Base-by-base conservation (phyloP, 2,113 vertebrate genomes). In the Abramis brama region DNA sequence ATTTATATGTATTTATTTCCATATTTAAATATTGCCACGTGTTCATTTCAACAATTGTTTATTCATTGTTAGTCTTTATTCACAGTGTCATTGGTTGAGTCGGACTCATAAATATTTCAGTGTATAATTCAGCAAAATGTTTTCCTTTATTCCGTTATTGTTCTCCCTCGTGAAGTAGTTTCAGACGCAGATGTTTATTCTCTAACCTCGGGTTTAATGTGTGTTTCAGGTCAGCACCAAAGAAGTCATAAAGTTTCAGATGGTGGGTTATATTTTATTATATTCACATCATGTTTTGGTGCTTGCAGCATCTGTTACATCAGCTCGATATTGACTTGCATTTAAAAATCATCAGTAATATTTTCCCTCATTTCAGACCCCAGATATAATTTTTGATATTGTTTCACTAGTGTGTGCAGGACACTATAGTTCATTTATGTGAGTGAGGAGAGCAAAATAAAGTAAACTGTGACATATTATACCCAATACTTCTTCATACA, bases 201-300 rank as follows among this genome's bases (percentile, higher is more conserved):
- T 86, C 15, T 33, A 59, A 9, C 43, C 1, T 23, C 7, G 43
- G 15, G 4, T 5, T 21, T 87, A 59, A 45, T 19, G 83, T 77
- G 77, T 81, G 11, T 92, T 94, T 84, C 88, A 99, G 98, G 96
- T 99, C 91, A 98, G 96, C 93, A 97, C 96, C 86, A 99, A 98
- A 95, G 98, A 99, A 95, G 98, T 99, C 86, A 99, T 99, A 91
- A 99, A 98, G 93, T 99, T 99, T 94, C 98, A 99, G 89, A 99
- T 99, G 98, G 98, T 99, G 93, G 92, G 97, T 96, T 81, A 12
- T 21, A 25, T 30, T 75, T n/a, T 1, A 25, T 27, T 75, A 27
- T 1, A 2, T 64, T 33, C 25, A 52, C 30, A 33, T 30, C 5
- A 15, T 66, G 3, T 4, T 13, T n/a, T 74, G 17, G 1, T 45